phyloP scores from a whole-genome alignment of 1,140 invertebrate genomes.

The Penaeus indicus region DNA sequence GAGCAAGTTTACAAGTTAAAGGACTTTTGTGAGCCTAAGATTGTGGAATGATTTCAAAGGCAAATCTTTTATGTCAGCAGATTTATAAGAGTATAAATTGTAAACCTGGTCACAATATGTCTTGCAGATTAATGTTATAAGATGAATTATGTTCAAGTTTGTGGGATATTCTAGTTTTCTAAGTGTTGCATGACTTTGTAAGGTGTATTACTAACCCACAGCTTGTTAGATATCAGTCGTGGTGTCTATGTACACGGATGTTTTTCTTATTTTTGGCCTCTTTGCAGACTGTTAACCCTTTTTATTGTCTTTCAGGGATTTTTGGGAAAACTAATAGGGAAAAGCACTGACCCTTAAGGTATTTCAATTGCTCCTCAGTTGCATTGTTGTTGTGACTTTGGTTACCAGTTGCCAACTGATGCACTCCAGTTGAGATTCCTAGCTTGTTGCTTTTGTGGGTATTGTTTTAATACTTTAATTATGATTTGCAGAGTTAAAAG shows the following conservation, averaged over 20 bases:
- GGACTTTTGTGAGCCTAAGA: no score
- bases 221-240: slow-evolving; percentile 29
- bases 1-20: no score
- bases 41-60: no score
- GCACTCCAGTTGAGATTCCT: slow-evolving; percentile 33
- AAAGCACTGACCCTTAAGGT: slow-evolving; percentile 63
- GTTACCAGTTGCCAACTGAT: slow-evolving; percentile 41
- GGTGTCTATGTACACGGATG: neutral
- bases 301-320: slow-evolving; percentile 59
- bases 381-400: slow-evolving; percentile 61
- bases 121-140: no score
- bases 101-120: no score
- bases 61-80: no score
- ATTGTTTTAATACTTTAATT: neutral
- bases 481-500: neutral
- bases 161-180: neutral
- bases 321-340: slow-evolving; percentile 59
- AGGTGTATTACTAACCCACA: slow-evolving; percentile 10
- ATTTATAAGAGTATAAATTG: no score
- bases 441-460: neutral
- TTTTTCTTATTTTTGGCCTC: slow-evolving; percentile 30
- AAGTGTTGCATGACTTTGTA: slow-evolving; percentile 43
- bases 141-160: no score
- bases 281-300: slow-evolving; percentile 55
- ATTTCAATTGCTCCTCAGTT: slow-evolving; percentile 60